These are phyloP conservation scores for Orycteropus afer DNA, from an alignment of 2,113 vertebrate genomes.

Conservation along the genomic window DNA sequence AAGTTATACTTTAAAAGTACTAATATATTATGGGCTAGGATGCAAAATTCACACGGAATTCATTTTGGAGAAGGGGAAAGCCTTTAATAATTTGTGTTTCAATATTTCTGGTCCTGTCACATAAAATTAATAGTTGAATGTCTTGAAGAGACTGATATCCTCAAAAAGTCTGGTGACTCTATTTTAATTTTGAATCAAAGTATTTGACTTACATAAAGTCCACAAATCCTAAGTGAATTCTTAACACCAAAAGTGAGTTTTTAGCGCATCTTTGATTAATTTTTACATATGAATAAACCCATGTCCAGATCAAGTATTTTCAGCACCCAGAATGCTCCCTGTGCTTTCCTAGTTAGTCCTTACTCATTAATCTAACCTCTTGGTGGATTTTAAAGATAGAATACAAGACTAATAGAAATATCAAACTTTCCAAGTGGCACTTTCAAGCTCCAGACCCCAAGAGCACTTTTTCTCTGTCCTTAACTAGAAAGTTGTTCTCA, in stretches of 20 bases:
- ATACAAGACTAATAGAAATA: neutral
- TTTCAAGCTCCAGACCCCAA: neutral
- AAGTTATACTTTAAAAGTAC: slow-evolving; percentile 3
- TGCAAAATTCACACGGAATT: neutral
- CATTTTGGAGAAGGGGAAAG: slow-evolving; percentile 7
- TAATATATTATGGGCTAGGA: neutral
- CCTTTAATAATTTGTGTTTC: neutral
- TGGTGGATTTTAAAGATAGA: slow-evolving; percentile 34
- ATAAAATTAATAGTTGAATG: neutral
- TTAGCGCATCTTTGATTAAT: neutral
- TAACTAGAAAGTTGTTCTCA: neutral
- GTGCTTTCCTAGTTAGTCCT: neutral
- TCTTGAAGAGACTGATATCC: slow-evolving; percentile 9
- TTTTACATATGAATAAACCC: neutral
- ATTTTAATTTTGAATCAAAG: slow-evolving; percentile 18
- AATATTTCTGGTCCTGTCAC: neutral
- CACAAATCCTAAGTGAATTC: neutral
- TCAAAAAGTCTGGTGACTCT: neutral
- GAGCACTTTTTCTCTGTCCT: neutral
- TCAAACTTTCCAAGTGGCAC: neutral
- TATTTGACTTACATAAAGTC: neutral
- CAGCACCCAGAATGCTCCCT: neutral
- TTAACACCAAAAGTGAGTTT: no score
- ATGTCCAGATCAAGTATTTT: neutral
- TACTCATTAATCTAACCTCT: slow-evolving; percentile 3